Conservation (phyloP, 2,113 vertebrate genomes). For the Accipiter virgatus region DNA sequence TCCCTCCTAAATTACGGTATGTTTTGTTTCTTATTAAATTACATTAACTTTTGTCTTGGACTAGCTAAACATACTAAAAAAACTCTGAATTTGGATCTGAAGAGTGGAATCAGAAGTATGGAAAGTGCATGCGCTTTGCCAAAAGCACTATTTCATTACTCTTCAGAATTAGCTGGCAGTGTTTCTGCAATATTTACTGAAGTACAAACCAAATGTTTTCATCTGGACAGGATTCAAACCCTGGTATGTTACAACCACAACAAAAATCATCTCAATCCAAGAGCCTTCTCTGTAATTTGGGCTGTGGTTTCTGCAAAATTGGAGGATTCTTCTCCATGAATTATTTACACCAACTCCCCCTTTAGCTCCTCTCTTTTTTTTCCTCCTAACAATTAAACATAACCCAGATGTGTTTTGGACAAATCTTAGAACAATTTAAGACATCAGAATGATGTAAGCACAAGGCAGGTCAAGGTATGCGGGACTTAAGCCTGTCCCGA, state of each 20-base stretch:
- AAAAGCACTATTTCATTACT: constrained; percentile 76
- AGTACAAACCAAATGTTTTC: constrained; percentile 80
- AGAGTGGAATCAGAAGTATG: constrained; percentile 56
- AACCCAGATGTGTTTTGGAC: constrained; percentile 51
- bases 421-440: constrained; percentile 43
- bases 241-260: constrained; percentile 75
- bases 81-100: constrained; percentile 64
- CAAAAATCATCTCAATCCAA: constrained; percentile 76
- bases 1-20: not conserved
- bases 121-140: constrained; percentile 65
- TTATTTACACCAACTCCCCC: constrained; percentile 52
- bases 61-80: constrained; percentile 58
- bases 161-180: constrained; percentile 78
- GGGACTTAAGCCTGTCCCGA: not conserved
- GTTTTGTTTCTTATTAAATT: constrained; percentile 50
- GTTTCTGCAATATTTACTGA: constrained; percentile 76
- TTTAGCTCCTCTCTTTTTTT: not conserved
- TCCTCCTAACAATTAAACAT: constrained; percentile 56
- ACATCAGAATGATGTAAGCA: constrained; percentile 25
- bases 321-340: constrained; percentile 67
- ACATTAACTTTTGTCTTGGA: constrained; percentile 59
- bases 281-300: constrained; percentile 72
- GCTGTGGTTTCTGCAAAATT: constrained; percentile 70
- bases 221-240: constrained; percentile 78
- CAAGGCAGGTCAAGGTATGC: constrained; percentile 22